Percentiles rank a stretch among this genome's conserved stretches.
Evolutionary conservation across 1,140 invertebrate genomes (phyloP).

Genomic region (Pseudomyrmex gracilis): DNA sequence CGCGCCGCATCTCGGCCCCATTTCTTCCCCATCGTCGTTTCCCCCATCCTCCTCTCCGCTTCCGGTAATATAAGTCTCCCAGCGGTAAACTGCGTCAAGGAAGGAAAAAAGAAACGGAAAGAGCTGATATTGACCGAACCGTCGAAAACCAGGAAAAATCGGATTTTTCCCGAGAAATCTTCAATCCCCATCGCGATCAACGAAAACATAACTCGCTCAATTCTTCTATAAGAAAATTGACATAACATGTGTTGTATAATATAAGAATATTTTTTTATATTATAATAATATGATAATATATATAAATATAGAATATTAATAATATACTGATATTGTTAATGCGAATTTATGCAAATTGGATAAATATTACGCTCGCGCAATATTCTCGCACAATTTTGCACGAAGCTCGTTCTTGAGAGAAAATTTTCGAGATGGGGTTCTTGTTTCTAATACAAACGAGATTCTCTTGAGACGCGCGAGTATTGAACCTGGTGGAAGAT

Average conservation of each 20-base stretch:
- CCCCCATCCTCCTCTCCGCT: not conserved
- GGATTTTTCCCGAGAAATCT: not conserved
- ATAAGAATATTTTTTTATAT: too few species aligned
- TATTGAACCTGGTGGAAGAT: conserved; percentile 32
- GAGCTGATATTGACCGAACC: conserved; percentile 1
- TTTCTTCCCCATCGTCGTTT: conserved; percentile 6
- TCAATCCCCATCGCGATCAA: not conserved
- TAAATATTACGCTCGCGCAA: too few species aligned
- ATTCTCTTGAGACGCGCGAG: too few species aligned
- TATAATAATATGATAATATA: too few species aligned
- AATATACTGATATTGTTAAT: too few species aligned
- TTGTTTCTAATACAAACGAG: not conserved
- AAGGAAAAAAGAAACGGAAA: not conserved
- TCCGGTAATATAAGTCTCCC: conserved; percentile 41
- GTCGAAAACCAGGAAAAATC: conserved; percentile 4
- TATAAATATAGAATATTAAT: too few species aligned
- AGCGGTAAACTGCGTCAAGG: conserved; percentile 58
- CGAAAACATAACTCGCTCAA: not conserved
- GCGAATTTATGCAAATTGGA: too few species aligned
- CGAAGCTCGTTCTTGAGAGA: too few species aligned
- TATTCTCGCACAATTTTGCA: too few species aligned
- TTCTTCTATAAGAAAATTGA: too few species aligned
- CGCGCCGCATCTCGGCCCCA: conserved; percentile 12
- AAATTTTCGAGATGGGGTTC: too few species aligned
- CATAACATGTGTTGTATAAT: too few species aligned